phyloP scores from a whole-genome alignment of 2,888 invertebrate species.

The Agrilus biguttatus region DNA sequence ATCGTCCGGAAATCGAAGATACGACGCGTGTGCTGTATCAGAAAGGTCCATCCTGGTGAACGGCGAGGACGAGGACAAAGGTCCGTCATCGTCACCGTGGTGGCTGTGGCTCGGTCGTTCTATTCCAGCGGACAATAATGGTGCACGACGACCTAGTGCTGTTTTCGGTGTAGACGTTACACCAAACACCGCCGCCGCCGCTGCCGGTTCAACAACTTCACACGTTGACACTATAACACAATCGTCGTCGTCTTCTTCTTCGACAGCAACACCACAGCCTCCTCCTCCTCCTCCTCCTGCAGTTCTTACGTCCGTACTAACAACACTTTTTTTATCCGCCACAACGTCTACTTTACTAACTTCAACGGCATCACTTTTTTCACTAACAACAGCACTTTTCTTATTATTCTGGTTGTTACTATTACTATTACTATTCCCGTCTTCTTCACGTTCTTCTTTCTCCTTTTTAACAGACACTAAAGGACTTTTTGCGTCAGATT shows the following conservation, averaged over 20 bases:
- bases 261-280: conserved; percentile 11
- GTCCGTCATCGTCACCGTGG: conserved; percentile 34
- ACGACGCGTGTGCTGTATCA: conserved; percentile 20
- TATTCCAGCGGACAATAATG: conserved; percentile 6
- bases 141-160: conserved; percentile 7
- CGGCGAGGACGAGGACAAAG: conserved; percentile 28
- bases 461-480: not conserved
- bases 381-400: not conserved
- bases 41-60: conserved; percentile 31
- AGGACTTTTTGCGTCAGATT: not conserved
- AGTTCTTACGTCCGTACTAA: conserved; percentile 9
- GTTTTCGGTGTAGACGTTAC: conserved; percentile 15
- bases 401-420: not conserved
- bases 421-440: conserved; percentile 1
- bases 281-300: conserved; percentile 17
- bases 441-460: conserved; percentile 5
- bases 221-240: conserved; percentile 45
- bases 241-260: conserved; percentile 39
- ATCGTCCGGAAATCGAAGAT: conserved; percentile 34
- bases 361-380: not conserved
- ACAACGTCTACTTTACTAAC: conserved; percentile 3
- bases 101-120: conserved; percentile 28
- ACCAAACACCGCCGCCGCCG: not conserved
- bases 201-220: too few species aligned
- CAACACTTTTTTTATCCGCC: conserved; percentile 3